A percentile compares a stretch with the other conserved stretches of the same genome.
Evolutionary conservation across 1,140 invertebrate species (phyloP).

Genomic region (Magallana ariakensis): DNA sequence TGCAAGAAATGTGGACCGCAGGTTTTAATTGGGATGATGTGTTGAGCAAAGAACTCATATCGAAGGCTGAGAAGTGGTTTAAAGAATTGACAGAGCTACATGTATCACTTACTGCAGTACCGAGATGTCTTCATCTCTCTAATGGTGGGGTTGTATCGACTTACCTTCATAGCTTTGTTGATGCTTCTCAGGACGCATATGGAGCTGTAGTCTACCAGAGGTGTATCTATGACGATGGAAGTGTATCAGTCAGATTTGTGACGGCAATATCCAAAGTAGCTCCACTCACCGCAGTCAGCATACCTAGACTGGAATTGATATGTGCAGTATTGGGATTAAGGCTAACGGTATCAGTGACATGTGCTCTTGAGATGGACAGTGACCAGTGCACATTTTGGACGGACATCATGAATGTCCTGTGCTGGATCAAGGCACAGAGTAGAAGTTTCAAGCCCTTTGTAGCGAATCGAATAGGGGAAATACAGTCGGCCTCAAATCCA

Average conservation of each 20-base stretch:
- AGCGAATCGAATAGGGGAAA: constrained; percentile 41
- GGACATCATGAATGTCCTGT: constrained; percentile 55
- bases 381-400: constrained; percentile 41
- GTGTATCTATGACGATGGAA: constrained; percentile 25
- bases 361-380: constrained; percentile 30
- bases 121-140: not conserved
- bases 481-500: constrained; percentile 38
- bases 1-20: constrained; percentile 55
- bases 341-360: constrained; percentile 23
- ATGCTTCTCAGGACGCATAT: constrained; percentile 43
- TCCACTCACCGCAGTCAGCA: constrained; percentile 31
- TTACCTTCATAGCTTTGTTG: constrained; percentile 45
- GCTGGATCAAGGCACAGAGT: constrained; percentile 51
- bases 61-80: constrained; percentile 42
- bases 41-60: constrained; percentile 7
- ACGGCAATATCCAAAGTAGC: constrained; percentile 40
- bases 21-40: too few species aligned
- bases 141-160: not conserved
- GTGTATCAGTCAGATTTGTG: too few species aligned
- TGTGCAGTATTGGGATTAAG: constrained; percentile 40
- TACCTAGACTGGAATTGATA: constrained; percentile 45
- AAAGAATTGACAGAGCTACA: constrained; percentile 43
- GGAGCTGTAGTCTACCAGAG: constrained; percentile 42
- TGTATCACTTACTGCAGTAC: not conserved
- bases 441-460: constrained; percentile 39